A percentile compares a stretch with the other conserved stretches of the same genome.
These are phyloP conservation scores for Nesogale talazaci DNA, from an alignment of 2,113 vertebrate genomes.

Conservation along the genomic window DNA sequence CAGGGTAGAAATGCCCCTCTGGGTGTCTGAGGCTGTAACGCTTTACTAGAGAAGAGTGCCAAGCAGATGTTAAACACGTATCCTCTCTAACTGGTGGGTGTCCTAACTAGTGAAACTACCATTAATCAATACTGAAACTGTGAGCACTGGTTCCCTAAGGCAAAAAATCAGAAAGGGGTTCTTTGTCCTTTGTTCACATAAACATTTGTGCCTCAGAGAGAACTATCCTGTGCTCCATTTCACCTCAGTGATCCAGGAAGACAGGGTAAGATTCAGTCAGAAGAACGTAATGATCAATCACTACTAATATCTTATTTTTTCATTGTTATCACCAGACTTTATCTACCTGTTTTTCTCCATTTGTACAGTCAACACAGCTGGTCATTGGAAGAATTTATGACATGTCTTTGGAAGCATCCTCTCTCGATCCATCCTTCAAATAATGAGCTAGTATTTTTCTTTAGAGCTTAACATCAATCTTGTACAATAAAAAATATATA, in stretches of 20 bases:
- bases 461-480: neutral
- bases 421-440: constrained; percentile 16
- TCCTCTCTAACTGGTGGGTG: neutral
- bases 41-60: no score
- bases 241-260: constrained; percentile 44
- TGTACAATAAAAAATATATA: constrained; percentile 4
- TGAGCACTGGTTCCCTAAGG: constrained; percentile 44
- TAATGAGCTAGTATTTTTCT: constrained; percentile 26
- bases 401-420: constrained; percentile 40
- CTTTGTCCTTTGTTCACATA: constrained; percentile 74
- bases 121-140: constrained; percentile 47
- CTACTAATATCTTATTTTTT: constrained; percentile 25
- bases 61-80: neutral
- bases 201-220: constrained; percentile 68
- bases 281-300: constrained; percentile 61
- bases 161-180: constrained; percentile 18
- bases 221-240: constrained; percentile 46
- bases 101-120: neutral
- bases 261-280: constrained; percentile 57
- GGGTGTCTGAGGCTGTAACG: no score
- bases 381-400: constrained; percentile 11
- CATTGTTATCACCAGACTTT: constrained; percentile 32
- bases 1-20: no score
- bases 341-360: neutral
- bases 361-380: neutral